These are phyloP conservation scores for Naja naja DNA, from an alignment of 2,113 vertebrate species.

Conservation along the genomic window DNA sequence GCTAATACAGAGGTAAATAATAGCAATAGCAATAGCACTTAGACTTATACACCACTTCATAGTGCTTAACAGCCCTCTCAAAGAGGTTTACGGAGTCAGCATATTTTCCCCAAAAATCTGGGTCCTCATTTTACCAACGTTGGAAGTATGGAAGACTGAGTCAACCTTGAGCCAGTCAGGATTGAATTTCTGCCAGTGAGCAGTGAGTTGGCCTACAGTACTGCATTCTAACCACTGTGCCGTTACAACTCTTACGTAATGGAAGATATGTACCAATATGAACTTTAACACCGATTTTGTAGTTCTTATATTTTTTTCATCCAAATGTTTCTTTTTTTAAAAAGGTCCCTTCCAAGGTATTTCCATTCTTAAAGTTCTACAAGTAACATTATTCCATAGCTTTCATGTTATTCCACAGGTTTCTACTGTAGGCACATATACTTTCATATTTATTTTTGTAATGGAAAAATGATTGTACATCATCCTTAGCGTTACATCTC, in stretches of 20 bases:
- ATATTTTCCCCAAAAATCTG: not conserved
- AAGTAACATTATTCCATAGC: not conserved
- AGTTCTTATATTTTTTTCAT: not conserved
- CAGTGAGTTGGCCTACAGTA: not conserved
- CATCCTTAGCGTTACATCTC: slow-evolving; percentile 7
- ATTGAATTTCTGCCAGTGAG: not conserved
- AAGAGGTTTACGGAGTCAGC: not conserved
- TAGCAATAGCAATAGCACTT: not conserved
- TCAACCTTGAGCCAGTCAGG: not conserved
- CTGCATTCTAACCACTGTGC: not conserved
- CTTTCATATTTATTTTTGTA: slow-evolving; percentile 3
- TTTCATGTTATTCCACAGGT: not conserved
- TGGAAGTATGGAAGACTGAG: not conserved
- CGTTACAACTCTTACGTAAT: not conserved
- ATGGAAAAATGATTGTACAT: not conserved
- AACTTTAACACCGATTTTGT: not conserved
- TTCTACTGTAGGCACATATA: not conserved
- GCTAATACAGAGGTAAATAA: not conserved
- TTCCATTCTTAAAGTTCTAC: slow-evolving; percentile 9
- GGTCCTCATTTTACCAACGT: not conserved
- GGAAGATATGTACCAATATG: not conserved
- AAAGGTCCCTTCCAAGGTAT: not conserved
- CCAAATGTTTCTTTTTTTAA: not conserved
- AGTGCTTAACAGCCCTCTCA: not conserved
- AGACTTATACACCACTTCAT: not conserved